Evolutionary conservation across 2,888 invertebrate genomes (phyloP), one percentile per base, ranked within the genome.

Genomic region (Epirrita christyi): DNA sequence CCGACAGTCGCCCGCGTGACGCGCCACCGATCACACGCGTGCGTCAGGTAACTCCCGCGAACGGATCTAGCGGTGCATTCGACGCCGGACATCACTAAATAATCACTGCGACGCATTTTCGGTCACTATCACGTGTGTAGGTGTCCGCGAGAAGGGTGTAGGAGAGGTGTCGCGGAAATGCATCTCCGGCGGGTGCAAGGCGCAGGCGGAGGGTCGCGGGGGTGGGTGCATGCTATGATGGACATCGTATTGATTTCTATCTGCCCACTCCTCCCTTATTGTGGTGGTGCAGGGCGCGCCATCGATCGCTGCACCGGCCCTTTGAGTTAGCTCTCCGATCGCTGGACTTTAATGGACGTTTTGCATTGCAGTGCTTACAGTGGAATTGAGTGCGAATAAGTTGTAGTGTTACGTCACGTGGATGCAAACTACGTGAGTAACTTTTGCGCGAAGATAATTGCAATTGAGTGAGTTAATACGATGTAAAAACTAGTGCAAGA

Each of bases 141-240:
- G 67, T 70, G 64, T 63, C 55, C 68, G 77, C 71, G 79, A 68
- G 78, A 78, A 76, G 80, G 82, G 87, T 84, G 80, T 73, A 71
- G 74, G 76, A 78, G 76, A 66, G 75, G 74, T 69, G 76, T 76
- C 75, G 83, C 78, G 83, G 85, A 81, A 86, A 86, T 90, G 91
- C 90, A 90, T 87, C 88, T 87, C 80, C 83, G 76, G 61, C 70
- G 80, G 81, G 88, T 89, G 89, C 88, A 88, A 79, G 80, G 88
- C 88, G 89, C 87, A 86, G 86, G 86, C 83, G 85, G 83, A 81
- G 89, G 85, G 92, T 87, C 88, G 92, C 93, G 92, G 93, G 93
- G 93, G 93, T 88, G 93, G 93, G 92, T 93, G 93, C 93, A 93
- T 89, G 90, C 90, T 90, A 91, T 92, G 92, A 90, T 93, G 93